phyloP scores from a whole-genome alignment of 2,888 invertebrate species.

The Leptinotarsa haldemani region DNA sequence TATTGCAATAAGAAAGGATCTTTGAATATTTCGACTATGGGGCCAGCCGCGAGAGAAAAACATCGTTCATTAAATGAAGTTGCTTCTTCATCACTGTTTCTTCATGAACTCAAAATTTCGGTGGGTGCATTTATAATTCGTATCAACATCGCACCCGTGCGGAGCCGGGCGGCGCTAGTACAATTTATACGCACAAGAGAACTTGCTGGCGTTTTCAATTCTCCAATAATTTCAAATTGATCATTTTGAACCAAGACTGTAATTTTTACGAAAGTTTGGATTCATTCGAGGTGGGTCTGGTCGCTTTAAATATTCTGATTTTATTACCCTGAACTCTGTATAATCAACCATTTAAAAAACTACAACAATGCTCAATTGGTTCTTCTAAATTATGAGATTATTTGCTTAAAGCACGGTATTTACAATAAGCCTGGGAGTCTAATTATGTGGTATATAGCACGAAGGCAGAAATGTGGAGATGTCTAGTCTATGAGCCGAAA shows the following conservation, averaged over 20 bases:
- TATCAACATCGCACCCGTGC: no score
- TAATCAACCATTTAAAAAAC: constrained; percentile 43
- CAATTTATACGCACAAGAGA: no score
- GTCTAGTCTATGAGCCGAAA: constrained; percentile 15
- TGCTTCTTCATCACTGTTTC: no score
- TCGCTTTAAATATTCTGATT: not conserved
- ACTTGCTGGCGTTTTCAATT: no score
- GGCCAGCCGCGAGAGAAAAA: no score
- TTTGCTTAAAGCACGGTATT: constrained; percentile 46
- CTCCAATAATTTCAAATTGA: no score
- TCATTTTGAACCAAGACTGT: not conserved
- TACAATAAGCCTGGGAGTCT: constrained; percentile 41
- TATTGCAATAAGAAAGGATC: no score
- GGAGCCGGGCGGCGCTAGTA: no score
- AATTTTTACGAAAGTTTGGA: not conserved
- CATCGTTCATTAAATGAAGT: no score
- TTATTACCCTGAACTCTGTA: constrained; percentile 13
- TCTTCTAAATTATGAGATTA: constrained; percentile 44
- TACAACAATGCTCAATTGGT: constrained; percentile 43
- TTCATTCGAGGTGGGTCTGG: not conserved
- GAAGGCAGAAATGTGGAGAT: constrained; percentile 16
- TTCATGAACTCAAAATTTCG: no score
- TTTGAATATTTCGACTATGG: no score
- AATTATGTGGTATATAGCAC: constrained; percentile 43
- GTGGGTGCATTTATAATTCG: no score